Evolutionary conservation across 2,888 invertebrate species (phyloP).

Genomic region (Coecobrya sp.): DNA sequence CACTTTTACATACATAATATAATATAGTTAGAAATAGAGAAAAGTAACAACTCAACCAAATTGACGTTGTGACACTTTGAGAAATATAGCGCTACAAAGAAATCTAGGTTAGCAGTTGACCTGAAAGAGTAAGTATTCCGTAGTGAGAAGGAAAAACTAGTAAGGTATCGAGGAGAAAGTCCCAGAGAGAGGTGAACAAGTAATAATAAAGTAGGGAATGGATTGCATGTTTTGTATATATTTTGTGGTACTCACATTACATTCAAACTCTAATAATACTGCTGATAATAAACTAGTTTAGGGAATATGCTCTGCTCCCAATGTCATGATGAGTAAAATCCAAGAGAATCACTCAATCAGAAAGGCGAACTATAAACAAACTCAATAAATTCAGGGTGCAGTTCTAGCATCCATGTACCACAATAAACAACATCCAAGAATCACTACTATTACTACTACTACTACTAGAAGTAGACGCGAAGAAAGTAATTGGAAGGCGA

Average conservation of each 20-base stretch:
- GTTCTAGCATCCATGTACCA: not conserved
- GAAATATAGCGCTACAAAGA: not conserved
- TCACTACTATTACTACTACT: too few relatives aligned
- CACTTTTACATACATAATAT: not conserved
- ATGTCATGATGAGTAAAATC: conserved; percentile 25
- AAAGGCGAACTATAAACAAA: conserved; percentile 32
- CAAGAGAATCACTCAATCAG: conserved; percentile 38
- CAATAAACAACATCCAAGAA: too few relatives aligned
- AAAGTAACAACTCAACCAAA: conserved; percentile 44
- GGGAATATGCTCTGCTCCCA: not conserved
- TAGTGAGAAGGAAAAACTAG: not conserved
- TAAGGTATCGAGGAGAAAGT: conserved; percentile 1
- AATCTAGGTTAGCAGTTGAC: conserved; percentile 53
- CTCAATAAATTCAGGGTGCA: conserved; percentile 3
- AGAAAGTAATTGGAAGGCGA: conserved; percentile 8
- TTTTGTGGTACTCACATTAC: not conserved
- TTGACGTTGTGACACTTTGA: conserved; percentile 20
- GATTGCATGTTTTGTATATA: not conserved
- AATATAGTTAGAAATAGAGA: not conserved
- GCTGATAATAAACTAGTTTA: not conserved
- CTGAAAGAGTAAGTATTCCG: not conserved
- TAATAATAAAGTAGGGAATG: conserved; percentile 11
- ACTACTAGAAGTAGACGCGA: not conserved
- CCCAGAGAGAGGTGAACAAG: not conserved
- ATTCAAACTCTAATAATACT: not conserved